A percentile compares a stretch with the other conserved stretches of the same genome.
Conservation (phyloP, 1,140 invertebrate species). For the Drosophila insularis region DNA sequence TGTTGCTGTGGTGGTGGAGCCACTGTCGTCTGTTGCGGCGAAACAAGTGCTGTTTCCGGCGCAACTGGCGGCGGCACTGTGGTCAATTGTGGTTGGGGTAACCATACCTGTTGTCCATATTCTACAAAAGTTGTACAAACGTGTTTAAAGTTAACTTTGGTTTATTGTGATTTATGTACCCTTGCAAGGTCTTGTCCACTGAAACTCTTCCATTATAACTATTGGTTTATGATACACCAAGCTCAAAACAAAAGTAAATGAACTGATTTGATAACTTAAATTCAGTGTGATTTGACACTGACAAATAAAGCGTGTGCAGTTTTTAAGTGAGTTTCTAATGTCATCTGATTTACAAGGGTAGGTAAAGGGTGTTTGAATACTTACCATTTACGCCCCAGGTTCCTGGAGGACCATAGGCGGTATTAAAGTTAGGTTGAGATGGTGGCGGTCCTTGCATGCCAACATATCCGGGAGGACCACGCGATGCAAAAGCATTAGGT, state of each 20-base stretch:
- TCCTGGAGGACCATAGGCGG: conserved; percentile 55
- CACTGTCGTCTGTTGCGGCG: background rate
- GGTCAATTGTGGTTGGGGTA: conserved; percentile 43
- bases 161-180: too few species aligned
- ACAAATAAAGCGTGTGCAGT: background rate
- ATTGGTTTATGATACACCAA: too few species aligned
- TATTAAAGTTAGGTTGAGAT: conserved; percentile 45
- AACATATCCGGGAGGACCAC: conserved; percentile 53
- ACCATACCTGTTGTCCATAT: conserved; percentile 72
- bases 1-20: conserved; percentile 18
- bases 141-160: background rate
- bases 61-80: conserved; percentile 35
- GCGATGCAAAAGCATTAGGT: conserved; percentile 49
- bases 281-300: background rate
- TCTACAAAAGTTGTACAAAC: conserved; percentile 21
- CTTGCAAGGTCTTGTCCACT: too few species aligned
- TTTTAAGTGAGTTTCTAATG: background rate
- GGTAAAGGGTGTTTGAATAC: background rate
- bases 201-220: too few species aligned
- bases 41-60: conserved; percentile 26
- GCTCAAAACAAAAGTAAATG: too few species aligned
- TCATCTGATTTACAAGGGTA: background rate
- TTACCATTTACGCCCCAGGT: conserved; percentile 73
- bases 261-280: too few species aligned
- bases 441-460: conserved; percentile 59